Evolutionary conservation across 2,113 vertebrate genomes (phyloP).

Genomic region (Malurus alboscapulatus): DNA sequence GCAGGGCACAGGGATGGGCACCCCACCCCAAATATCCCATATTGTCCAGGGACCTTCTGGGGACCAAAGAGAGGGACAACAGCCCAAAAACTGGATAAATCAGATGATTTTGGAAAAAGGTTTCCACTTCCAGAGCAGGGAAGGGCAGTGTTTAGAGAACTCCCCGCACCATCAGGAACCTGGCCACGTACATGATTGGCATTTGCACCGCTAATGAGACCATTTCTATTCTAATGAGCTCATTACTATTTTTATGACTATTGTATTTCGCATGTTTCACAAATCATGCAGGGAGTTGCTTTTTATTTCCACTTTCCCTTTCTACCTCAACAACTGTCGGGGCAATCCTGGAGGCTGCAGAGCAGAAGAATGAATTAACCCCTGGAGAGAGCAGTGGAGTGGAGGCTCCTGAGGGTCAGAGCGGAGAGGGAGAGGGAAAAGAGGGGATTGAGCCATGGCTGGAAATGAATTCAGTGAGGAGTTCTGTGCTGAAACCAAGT

Average conservation of each 20-base stretch:
- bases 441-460: neutral
- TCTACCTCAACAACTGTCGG: constrained; percentile 3
- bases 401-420: neutral
- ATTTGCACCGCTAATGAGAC: constrained; percentile 46
- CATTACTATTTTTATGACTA: constrained; percentile 52
- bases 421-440: neutral
- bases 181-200: neutral
- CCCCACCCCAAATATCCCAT: accelerated
- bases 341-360: neutral
- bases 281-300: constrained; percentile 6
- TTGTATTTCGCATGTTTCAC: constrained; percentile 48
- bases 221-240: constrained; percentile 35
- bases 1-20: neutral
- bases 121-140: neutral
- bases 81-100: neutral
- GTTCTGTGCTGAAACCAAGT: neutral
- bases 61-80: neutral
- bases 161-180: neutral
- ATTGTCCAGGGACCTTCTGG: neutral
- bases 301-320: constrained; percentile 5
- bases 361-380: neutral
- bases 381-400: neutral
- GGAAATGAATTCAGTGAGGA: neutral
- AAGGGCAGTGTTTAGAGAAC: neutral
- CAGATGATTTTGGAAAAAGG: neutral